A percentile compares a stretch with the other conserved stretches of the same genome.
These are phyloP conservation scores for Raillietiella orientalis DNA, from an alignment of 2,888 invertebrate species.

Conservation along the genomic window DNA sequence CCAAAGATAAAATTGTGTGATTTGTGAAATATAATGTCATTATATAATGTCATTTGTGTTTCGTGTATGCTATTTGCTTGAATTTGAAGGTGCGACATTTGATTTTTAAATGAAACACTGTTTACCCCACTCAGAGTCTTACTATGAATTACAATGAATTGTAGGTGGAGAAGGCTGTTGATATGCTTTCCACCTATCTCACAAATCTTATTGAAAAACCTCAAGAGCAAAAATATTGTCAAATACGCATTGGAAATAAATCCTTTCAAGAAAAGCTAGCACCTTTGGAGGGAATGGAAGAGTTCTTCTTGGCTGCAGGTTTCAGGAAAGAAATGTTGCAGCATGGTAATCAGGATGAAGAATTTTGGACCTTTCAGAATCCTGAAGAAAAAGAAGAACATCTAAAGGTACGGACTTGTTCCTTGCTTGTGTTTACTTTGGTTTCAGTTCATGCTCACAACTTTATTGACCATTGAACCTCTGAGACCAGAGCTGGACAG, in stretches of 20 bases:
- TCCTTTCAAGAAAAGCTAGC: conserved; percentile 44
- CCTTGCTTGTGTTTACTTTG: no score
- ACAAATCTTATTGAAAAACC: conserved; percentile 64
- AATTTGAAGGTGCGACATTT: no score
- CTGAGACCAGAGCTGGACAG: conserved; percentile 55
- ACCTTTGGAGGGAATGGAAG: conserved; percentile 40
- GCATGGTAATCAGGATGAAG: conserved; percentile 21
- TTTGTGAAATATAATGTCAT: no score
- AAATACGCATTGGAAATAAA: conserved; percentile 56
- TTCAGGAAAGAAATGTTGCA: conserved; percentile 30
- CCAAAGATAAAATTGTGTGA: no score
- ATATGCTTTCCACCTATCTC: conserved; percentile 55
- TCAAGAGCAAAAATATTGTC: conserved; percentile 55
- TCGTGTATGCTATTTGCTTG: no score
- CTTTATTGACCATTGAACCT: conserved; percentile 39
- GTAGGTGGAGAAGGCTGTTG: conserved; percentile 44
- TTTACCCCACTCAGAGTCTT: no score
- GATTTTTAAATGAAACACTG: no score
- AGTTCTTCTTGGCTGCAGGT: conserved; percentile 50
- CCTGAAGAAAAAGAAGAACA: conserved; percentile 3
- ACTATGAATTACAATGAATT: no score
- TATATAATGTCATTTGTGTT: no score
- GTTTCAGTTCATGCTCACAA: conserved; percentile 38
- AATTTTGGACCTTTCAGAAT: conserved; percentile 30
- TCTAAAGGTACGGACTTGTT: conserved; percentile 8